Base-by-base conservation (phyloP, 2,797 vertebrate species). In the Sebastes glaucus region DNA sequence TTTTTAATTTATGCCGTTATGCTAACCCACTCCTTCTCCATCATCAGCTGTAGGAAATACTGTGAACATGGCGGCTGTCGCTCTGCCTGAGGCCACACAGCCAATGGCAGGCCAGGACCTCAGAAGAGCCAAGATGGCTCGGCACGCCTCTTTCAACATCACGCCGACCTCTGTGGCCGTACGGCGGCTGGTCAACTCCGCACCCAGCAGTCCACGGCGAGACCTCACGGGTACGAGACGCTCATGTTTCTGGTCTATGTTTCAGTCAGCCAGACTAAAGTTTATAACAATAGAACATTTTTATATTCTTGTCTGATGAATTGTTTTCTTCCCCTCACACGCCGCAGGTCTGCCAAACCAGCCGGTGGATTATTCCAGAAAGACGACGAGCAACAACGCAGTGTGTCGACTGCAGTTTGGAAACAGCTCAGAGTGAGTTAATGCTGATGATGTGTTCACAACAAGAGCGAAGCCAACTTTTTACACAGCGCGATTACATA, bases 141-240 rank as follows among this genome's bases (percentile, higher is more conserved):
- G 94, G 8, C 96, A 96, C 0, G 32, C 96, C 66, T 97, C 97
- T 7, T 97, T 98, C 80, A 96, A 83, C 11, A 4, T 89, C 2
- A 27, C 89, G 1, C 94, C 96, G 0, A 71, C 94, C 1, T 89
- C 91, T 27, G 93, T 88, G 66, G 81, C 86, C 30, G 83, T 83
- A 46, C 95, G 88, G 74, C 95, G 95, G 70, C 96, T 92, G 69
- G 94, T 95, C 90, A 96, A 64, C 94, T 98, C 97, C 0, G 97
- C 97, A 14, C 97, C 97, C 77, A 96, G 87, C 93, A 98, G 97
- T 80, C 97, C 97, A 0, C 90, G 1, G 3, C 90, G 86, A 52
- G 92, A 94, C 10, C 81, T 52, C 2, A 81, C 92, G 74, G 96
- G 97, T 98, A 66, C 38, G 71, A 42, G 5, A 2, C 27, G 38